Evolutionary conservation across 2,797 vertebrate species (phyloP), one percentile per base, ranked within the genome.

Genomic region (Xenopus petersii): DNA sequence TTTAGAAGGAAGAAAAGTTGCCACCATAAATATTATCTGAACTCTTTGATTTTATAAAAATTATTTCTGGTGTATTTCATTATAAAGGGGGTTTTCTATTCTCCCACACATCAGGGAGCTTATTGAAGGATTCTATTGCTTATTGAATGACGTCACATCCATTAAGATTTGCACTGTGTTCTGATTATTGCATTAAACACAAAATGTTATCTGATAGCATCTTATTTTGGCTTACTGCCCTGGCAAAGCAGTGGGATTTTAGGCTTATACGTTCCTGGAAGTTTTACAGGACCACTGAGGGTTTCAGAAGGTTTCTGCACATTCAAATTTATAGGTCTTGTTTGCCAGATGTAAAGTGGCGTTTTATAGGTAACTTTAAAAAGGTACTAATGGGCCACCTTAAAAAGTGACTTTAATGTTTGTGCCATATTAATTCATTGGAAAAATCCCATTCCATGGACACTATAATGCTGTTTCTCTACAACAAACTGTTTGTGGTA

Each of bases 221-320:
- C 75, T 80, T 75, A 68, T 56, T 75, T 85, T 83, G 83, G 80
- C 84, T 84, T 72, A 1, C 2, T 81, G 83, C 71, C 76, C 77
- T 82, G 74, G 74, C 70, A 86, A 80, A 89, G 86, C 70, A 64
- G 17, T 82, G 17, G 63, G 58, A 75, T 86, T 83, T 85, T 83
- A 70, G 77, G 66, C 75, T 88, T 86, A 84, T 78, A 81, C 80
- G 61, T 49, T 64, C 62, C 80, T 84, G 71, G 68, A 87, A 69
- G 59, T 79, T 90, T 88, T 85, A 87, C 12, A 85, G 82, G 81
- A 82, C 75, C 67, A 83, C 21, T 0, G 75, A 67, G 74, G 63
- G 82, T 85, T 86, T 88, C 73, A 83, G 84, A 87, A 83, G 56
- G 79, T 81, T 83, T 76, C 77, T 83, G 79, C 54, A 83, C 80